A percentile compares a stretch with the other conserved stretches of the same genome.
Evolutionary conservation across 2,113 vertebrate species (phyloP).

Genomic region (Callaeas wilsoni): DNA sequence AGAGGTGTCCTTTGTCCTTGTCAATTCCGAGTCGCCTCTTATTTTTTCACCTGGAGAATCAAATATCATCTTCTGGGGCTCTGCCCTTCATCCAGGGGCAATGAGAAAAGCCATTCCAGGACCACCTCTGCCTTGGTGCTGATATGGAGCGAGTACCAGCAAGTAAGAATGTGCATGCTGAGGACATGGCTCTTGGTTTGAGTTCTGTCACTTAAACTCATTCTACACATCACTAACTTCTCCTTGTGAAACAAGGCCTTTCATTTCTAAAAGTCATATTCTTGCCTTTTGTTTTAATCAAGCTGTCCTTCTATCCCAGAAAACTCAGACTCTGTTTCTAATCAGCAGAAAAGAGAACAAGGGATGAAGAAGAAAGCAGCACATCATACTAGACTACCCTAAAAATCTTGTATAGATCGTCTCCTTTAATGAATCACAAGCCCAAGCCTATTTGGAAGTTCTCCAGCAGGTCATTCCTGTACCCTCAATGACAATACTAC

Average conservation of each 20-base stretch:
- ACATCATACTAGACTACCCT: background rate
- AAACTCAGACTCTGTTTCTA: background rate
- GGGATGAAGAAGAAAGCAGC: background rate
- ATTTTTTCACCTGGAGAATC: background rate
- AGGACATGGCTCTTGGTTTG: background rate
- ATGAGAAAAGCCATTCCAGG: background rate
- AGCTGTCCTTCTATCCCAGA: background rate
- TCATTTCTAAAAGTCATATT: background rate
- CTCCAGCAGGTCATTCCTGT: slow-evolving; percentile 38
- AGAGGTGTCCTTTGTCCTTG: background rate
- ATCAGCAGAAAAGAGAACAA: background rate
- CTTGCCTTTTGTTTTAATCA: background rate
- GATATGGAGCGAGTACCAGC: background rate
- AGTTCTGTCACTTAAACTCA: background rate
- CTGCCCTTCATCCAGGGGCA: background rate
- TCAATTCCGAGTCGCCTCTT: background rate
- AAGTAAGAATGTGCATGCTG: background rate
- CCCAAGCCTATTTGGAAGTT: slow-evolving; percentile 53
- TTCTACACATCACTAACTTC: background rate
- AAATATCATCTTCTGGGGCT: background rate
- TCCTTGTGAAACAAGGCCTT: background rate
- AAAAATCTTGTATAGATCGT: background rate
- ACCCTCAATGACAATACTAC: slow-evolving; percentile 40
- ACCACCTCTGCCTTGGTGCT: background rate
- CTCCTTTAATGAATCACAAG: slow-evolving; percentile 55